phyloP scores from a whole-genome alignment of 2,797 vertebrate species.

The Eulemur mongoz region DNA sequence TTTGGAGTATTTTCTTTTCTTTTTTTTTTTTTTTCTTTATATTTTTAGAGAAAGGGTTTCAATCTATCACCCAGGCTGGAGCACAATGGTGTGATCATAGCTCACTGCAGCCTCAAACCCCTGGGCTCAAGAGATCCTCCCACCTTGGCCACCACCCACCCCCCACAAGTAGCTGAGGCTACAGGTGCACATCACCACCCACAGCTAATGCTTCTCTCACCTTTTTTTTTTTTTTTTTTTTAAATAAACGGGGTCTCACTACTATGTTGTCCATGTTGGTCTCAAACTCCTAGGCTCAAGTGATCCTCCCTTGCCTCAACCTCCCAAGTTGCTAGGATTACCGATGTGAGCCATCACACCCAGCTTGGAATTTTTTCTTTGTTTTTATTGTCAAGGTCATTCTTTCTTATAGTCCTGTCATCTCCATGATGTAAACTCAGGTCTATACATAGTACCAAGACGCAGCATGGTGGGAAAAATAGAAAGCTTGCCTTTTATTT shows the following conservation, averaged over 20 bases:
- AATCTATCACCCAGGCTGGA: background rate
- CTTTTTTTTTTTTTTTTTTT: background rate
- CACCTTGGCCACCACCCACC: background rate
- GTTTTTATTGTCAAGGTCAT: background rate
- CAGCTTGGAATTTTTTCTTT: too few relatives aligned
- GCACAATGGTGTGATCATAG: background rate
- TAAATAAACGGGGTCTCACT: background rate
- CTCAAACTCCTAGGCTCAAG: background rate
- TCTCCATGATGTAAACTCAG: background rate
- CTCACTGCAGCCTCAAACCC: background rate
- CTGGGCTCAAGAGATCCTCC: background rate
- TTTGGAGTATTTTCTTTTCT: background rate
- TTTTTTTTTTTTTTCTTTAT: background rate
- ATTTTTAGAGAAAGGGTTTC: background rate
- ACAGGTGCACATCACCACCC: background rate
- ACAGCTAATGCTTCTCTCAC: background rate
- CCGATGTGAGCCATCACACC: background rate
- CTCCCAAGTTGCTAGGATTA: background rate
- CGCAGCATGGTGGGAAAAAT: background rate
- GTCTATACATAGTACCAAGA: background rate
- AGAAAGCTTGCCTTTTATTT: background rate
- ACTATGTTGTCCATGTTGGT: background rate
- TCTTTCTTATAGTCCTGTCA: background rate
- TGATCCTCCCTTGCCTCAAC: background rate
- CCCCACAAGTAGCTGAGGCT: background rate